Base-by-base conservation (phyloP, 2,113 vertebrate genomes). In the Reinhardtius hippoglossoides region DNA sequence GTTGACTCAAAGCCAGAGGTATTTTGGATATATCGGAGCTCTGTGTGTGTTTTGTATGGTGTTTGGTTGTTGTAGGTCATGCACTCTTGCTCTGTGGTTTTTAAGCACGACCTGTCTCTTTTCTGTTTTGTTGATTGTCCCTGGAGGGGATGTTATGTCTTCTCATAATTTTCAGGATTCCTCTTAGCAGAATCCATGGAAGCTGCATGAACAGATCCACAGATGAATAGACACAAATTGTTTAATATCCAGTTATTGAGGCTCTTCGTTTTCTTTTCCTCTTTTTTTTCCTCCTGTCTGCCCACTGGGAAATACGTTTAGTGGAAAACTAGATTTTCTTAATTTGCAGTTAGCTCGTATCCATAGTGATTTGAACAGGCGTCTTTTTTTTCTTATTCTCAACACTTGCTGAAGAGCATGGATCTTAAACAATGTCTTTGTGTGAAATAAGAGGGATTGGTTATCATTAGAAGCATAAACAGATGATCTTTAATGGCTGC, bases 1-100 rank as follows among this genome's bases (percentile, higher is more conserved):
- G 46, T 91, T 91, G 94, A 95, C 82, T 89, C 93, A 79, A 95
- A 94, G 78, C 89, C 92, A 71, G 95, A 95, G 95, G 95, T 95
- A 95, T 91, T 93, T 93, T 89, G 31, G 31, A 31, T 31, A 7
- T 31, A 31, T 31, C 31, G 6, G 31, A 31, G 7, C 31, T 7
- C 31, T 79, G 85, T 82, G 76, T 81, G 50, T 88, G 84, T 86
- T 50, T 24, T 80, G 42, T 75, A 60, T 87, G 82, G 67, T 71
- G 77, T 64, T 73, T 68, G 46, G 73, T 60, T 61, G 23, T 82
- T 73, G 68, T 48, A 55, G 81, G 57, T 89, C 74, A 74, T 89
- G 78, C 81, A 62, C 52, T 44, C 0, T 1, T 31, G 21, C 58
- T 72, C 16, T 64, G 68, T 80, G 74, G 78, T 55, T 77, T 61